A percentile compares a stretch with the other conserved stretches of the same genome.
Evolutionary conservation across 92 coral and sea anemone species (phyloP).

Genomic region (Epizoanthus stellaris): DNA sequence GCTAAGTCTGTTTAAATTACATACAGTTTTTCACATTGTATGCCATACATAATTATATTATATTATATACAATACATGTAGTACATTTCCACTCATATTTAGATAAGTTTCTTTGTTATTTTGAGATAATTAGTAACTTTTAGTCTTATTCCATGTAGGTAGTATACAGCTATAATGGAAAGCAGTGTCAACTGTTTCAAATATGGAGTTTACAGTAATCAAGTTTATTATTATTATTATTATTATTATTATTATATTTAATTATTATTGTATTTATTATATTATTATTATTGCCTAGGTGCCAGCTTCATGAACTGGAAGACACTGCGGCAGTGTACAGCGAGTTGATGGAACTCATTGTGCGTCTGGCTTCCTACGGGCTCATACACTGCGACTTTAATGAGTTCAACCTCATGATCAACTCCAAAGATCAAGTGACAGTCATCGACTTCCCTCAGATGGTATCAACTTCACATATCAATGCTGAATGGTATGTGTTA

Average conservation of each 20-base stretch:
- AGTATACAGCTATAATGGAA: too few relatives aligned
- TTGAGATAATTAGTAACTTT: too few relatives aligned
- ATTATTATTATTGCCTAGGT: conserved; percentile 51
- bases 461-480: conserved; percentile 96
- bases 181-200: too few relatives aligned
- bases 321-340: conserved; percentile 84
- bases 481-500: conserved; percentile 89
- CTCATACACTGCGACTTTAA: conserved; percentile 97
- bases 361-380: conserved; percentile 89
- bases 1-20: too few relatives aligned
- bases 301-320: conserved; percentile 84
- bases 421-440: conserved; percentile 86
- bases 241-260: too few relatives aligned
- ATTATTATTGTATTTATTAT: neutral
- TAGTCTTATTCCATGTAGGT: too few relatives aligned
- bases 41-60: too few relatives aligned
- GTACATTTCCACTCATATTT: too few relatives aligned
- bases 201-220: too few relatives aligned
- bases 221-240: neutral
- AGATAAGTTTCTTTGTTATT: too few relatives aligned
- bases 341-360: conserved; percentile 94
- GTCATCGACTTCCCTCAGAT: conserved; percentile 98
- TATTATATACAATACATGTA: too few relatives aligned
- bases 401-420: conserved; percentile 90
- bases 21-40: too few relatives aligned